Conservation (phyloP, 2,888 invertebrate species). For the Polymixis flavicincta region DNA sequence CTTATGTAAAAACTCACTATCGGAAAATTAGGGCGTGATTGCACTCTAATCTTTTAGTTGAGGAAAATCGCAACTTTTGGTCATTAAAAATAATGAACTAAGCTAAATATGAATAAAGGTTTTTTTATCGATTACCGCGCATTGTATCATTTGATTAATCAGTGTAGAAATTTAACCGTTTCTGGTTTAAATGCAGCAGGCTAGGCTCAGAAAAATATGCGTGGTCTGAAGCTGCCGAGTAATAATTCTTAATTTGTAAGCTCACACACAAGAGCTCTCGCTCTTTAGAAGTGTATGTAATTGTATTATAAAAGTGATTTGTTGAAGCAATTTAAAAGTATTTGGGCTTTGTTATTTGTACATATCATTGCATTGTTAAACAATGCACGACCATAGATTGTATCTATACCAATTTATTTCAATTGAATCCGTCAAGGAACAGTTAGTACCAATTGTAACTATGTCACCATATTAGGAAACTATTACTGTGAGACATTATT, state of each 20-base stretch:
- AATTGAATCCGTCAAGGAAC: slow-evolving; percentile 76
- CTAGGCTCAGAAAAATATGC: slow-evolving; percentile 1
- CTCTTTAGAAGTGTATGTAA: slow-evolving; percentile 27
- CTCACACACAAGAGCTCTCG: background rate
- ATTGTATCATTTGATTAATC: slow-evolving; percentile 1
- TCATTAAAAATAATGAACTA: background rate
- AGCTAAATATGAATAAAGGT: background rate
- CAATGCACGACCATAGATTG: slow-evolving; percentile 59
- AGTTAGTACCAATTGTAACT: slow-evolving; percentile 76
- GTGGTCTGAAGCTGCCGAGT: slow-evolving; percentile 12
- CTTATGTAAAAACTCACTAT: background rate
- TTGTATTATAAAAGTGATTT: slow-evolving; percentile 59
- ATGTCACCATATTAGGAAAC: slow-evolving; percentile 72
- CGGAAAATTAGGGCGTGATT: slow-evolving; percentile 22
- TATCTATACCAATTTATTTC: slow-evolving; percentile 80
- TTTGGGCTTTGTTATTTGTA: slow-evolving; percentile 63
- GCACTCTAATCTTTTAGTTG: slow-evolving; percentile 9
- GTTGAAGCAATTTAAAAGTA: slow-evolving; percentile 57
- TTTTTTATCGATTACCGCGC: background rate
- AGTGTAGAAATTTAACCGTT: background rate
- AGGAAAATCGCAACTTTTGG: slow-evolving; percentile 14
- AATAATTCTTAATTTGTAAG: slow-evolving; percentile 38
- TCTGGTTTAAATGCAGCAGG: background rate
- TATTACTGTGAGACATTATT: slow-evolving; percentile 44
- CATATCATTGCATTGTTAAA: slow-evolving; percentile 68